These are phyloP conservation scores for Orthosia cruda DNA, from an alignment of 2,888 invertebrate genomes.

Conservation along the genomic window DNA sequence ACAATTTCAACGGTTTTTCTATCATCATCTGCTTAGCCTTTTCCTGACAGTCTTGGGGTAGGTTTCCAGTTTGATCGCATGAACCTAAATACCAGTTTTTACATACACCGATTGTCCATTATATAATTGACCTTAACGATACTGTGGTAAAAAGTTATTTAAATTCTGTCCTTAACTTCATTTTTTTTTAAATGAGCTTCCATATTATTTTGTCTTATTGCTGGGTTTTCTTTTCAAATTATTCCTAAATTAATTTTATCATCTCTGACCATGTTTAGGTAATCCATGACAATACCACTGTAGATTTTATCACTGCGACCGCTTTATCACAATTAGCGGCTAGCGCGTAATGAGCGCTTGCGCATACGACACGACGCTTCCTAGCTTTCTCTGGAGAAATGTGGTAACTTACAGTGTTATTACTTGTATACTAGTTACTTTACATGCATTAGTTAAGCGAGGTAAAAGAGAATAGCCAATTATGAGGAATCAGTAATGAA, in stretches of 20 bases:
- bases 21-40: too few relatives aligned
- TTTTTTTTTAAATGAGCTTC: background rate
- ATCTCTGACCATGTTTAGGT: background rate
- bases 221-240: background rate
- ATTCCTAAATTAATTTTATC: background rate
- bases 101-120: too few relatives aligned
- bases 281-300: conserved; percentile 9
- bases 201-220: background rate
- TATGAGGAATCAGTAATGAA: background rate
- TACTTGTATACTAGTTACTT: background rate
- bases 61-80: too few relatives aligned
- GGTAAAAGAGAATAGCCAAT: background rate
- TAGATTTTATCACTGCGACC: conserved; percentile 14
- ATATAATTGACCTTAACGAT: too few relatives aligned
- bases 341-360: conserved; percentile 42
- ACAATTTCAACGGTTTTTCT: too few relatives aligned
- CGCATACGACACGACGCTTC: conserved; percentile 35
- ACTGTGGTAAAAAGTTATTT: too few relatives aligned
- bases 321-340: conserved; percentile 43
- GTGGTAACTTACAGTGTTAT: conserved; percentile 10
- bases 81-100: too few relatives aligned
- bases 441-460: background rate
- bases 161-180: too few relatives aligned
- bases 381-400: conserved; percentile 57
- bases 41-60: too few relatives aligned